phyloP scores from a whole-genome alignment of 2,888 invertebrate genomes.

The Limulus polyphemus region DNA sequence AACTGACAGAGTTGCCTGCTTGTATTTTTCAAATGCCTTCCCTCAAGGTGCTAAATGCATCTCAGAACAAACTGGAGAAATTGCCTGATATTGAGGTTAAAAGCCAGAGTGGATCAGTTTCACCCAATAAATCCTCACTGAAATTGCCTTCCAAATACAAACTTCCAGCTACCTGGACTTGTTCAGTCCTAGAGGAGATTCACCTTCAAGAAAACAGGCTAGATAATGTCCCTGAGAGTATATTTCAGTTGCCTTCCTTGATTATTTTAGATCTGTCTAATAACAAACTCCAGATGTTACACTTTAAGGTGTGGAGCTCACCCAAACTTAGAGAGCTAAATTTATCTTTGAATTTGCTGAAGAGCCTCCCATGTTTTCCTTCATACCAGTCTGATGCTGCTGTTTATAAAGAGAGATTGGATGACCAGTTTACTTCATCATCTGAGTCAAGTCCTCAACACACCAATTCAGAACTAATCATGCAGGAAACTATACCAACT shows the following conservation, averaged over 20 bases:
- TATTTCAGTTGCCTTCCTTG: conserved; percentile 67
- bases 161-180: conserved; percentile 23
- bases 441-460: conserved; percentile 26
- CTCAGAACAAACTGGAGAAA: conserved; percentile 73
- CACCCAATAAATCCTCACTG: conserved; percentile 5
- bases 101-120: conserved; percentile 7
- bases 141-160: conserved; percentile 4
- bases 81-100: conserved; percentile 42
- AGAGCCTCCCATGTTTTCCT: conserved; percentile 47
- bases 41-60: conserved; percentile 64
- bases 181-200: conserved; percentile 71
- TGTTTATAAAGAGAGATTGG: conserved; percentile 25
- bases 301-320: conserved; percentile 71
- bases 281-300: conserved; percentile 73
- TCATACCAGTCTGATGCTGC: conserved; percentile 3
- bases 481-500: conserved; percentile 1
- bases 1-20: conserved; percentile 61
- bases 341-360: conserved; percentile 72
- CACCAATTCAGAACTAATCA: conserved; percentile 5
- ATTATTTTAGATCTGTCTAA: conserved; percentile 80
- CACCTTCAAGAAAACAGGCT: conserved; percentile 85
- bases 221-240: conserved; percentile 61
- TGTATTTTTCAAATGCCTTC: conserved; percentile 72
- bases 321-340: conserved; percentile 76
- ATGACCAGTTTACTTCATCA: conserved; percentile 14